Conservation (phyloP, 2,113 vertebrate genomes). For the Merops nubicus region DNA sequence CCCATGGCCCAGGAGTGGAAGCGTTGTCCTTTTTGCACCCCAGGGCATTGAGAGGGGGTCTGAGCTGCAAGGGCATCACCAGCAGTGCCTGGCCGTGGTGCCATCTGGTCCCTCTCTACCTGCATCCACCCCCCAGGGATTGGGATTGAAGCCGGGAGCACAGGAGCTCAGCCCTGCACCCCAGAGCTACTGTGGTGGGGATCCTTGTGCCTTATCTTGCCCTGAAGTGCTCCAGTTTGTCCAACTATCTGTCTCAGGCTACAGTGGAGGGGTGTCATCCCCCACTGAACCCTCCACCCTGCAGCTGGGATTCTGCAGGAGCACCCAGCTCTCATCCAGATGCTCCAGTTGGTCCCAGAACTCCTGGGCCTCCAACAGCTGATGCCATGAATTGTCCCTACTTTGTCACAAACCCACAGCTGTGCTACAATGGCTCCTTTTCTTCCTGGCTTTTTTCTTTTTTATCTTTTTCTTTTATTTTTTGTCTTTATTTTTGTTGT, state of each 20-base stretch:
- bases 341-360: not conserved
- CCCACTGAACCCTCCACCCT: no score
- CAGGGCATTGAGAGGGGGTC: accelerated
- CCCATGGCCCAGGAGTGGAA: accelerated
- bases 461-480: no score
- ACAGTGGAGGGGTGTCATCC: no score
- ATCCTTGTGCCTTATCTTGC: not conserved
- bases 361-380: not conserved
- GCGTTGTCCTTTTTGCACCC: not conserved
- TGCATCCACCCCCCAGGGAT: not conserved
- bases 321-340: not conserved
- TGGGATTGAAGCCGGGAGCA: not conserved
- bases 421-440: not conserved
- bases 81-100: not conserved
- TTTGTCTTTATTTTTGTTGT: no score
- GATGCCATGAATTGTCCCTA: not conserved
- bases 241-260: not conserved
- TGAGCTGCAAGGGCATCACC: accelerated
- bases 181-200: not conserved
- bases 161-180: no score
- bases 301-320: not conserved
- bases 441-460: not conserved
- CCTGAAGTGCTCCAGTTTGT: not conserved
- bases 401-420: not conserved
- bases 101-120: not conserved